Percentiles rank a stretch among this genome's conserved stretches.
phyloP scores from a whole-genome alignment of 2,888 invertebrate genomes.

The Cyaniris semiargus region DNA sequence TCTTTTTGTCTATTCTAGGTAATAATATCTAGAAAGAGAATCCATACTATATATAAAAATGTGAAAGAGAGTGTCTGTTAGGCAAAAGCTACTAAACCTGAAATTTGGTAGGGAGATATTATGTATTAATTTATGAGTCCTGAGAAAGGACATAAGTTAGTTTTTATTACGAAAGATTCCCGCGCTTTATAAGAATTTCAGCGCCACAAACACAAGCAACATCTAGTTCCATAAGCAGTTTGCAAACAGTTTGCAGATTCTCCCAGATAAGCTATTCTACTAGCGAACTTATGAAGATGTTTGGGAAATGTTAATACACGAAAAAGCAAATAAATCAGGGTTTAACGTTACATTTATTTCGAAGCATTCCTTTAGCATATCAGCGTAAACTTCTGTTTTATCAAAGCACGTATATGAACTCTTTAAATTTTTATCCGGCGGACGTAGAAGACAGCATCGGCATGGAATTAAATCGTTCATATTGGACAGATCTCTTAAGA shows the following conservation, averaged over 20 bases:
- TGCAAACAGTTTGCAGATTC: too few relatives aligned
- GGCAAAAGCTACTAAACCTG: too few relatives aligned
- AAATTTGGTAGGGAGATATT: too few relatives aligned
- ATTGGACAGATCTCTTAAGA: conserved; percentile 10
- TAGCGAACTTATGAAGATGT: neutral
- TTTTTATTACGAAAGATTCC: too few relatives aligned
- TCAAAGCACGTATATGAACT: conserved; percentile 54
- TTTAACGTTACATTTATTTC: conserved; percentile 60
- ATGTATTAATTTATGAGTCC: too few relatives aligned
- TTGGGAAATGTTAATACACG: neutral
- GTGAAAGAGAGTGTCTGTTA: too few relatives aligned
- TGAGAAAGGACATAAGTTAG: too few relatives aligned
- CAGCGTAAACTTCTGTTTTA: conserved; percentile 61
- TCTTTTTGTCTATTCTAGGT: too few relatives aligned
- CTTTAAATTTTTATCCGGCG: conserved; percentile 64
- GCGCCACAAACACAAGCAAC: neutral
- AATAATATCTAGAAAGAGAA: too few relatives aligned
- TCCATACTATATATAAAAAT: too few relatives aligned
- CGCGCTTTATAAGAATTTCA: neutral
- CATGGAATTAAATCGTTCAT: conserved; percentile 56
- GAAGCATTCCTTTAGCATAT: conserved; percentile 72
- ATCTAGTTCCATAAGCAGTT: neutral
- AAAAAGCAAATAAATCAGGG: neutral
- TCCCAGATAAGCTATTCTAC: neutral
- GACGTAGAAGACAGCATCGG: conserved; percentile 62